Conservation (phyloP, 2,888 invertebrate species). For the Limnephilus marmoratus region DNA sequence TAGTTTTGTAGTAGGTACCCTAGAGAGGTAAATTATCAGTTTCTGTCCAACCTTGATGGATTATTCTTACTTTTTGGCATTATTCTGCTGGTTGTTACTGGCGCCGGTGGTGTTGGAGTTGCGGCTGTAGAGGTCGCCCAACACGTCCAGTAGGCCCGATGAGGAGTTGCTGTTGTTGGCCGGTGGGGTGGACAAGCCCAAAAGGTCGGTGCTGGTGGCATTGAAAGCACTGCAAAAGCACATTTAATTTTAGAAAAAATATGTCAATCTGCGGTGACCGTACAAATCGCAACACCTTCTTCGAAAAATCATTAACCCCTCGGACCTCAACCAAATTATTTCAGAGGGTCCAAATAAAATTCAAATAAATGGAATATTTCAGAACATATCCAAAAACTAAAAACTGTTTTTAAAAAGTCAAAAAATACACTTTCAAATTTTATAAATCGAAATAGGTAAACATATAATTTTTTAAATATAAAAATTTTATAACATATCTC, state of each 20-base stretch:
- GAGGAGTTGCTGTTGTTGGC: slow-evolving; percentile 81
- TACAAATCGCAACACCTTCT: too few relatives aligned
- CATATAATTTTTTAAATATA: too few relatives aligned
- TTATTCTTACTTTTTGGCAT: slow-evolving; percentile 86
- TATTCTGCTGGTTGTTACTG: slow-evolving; percentile 85
- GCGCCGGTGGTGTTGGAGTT: slow-evolving; percentile 80
- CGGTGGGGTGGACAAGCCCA: slow-evolving; percentile 93
- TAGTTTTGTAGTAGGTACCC: background rate
- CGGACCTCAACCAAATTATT: too few relatives aligned
- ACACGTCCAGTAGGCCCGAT: slow-evolving; percentile 91
- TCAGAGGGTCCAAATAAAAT: too few relatives aligned
- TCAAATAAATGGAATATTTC: too few relatives aligned
- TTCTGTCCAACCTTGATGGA: background rate
- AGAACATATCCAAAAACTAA: too few relatives aligned
- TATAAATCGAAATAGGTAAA: too few relatives aligned
- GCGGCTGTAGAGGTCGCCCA: slow-evolving; percentile 90
- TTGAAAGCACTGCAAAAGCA: slow-evolving; percentile 35
- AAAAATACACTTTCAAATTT: too few relatives aligned
- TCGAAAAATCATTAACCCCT: too few relatives aligned
- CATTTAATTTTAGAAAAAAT: background rate
- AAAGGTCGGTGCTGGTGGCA: slow-evolving; percentile 86
- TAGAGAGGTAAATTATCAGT: background rate
- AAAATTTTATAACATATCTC: too few relatives aligned
- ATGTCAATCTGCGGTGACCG: background rate
- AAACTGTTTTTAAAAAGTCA: too few relatives aligned